A percentile compares a stretch with the other conserved stretches of the same genome.
Conservation (phyloP, 2,113 vertebrate genomes). For the Oreotrochilus melanogaster region DNA sequence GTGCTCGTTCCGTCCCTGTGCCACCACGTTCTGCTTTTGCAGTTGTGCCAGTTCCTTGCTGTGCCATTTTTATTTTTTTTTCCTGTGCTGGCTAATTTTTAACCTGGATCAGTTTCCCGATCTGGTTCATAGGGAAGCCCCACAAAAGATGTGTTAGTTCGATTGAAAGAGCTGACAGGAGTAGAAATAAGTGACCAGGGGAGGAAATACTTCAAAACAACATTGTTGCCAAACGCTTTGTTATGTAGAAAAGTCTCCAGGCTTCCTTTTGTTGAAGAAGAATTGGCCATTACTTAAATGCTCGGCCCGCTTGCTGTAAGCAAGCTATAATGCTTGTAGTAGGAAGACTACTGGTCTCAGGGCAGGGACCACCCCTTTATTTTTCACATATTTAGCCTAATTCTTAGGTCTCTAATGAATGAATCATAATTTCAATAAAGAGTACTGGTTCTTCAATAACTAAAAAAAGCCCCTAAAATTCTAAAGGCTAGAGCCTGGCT, state of each 20-base stretch:
- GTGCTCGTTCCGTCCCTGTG: background rate
- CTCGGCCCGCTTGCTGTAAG: background rate
- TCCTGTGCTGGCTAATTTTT: constrained; percentile 46
- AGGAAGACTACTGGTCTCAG: background rate
- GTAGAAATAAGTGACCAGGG: constrained; percentile 56
- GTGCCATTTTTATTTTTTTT: background rate
- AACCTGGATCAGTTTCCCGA: constrained; percentile 48
- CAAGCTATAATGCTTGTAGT: background rate
- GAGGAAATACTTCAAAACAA: constrained; percentile 61
- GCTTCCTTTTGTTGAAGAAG: constrained; percentile 45
- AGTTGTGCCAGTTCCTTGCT: background rate
- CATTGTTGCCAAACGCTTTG: constrained; percentile 60
- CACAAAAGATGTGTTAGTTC: constrained; percentile 6
- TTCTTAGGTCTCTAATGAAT: background rate
- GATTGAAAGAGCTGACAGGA: constrained; percentile 45
- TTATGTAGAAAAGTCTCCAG: constrained; percentile 57
- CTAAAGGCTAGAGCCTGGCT: background rate
- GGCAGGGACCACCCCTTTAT: background rate
- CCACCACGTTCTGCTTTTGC: background rate
- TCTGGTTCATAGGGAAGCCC: constrained; percentile 39
- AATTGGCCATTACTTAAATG: constrained; percentile 37
- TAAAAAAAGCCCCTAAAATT: constrained; percentile 26
- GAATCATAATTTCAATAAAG: background rate
- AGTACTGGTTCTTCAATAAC: background rate
- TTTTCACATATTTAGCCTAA: background rate